Evolutionary conservation across 1,140 invertebrate genomes (phyloP).

Genomic region (Philopotamus ludificatus): DNA sequence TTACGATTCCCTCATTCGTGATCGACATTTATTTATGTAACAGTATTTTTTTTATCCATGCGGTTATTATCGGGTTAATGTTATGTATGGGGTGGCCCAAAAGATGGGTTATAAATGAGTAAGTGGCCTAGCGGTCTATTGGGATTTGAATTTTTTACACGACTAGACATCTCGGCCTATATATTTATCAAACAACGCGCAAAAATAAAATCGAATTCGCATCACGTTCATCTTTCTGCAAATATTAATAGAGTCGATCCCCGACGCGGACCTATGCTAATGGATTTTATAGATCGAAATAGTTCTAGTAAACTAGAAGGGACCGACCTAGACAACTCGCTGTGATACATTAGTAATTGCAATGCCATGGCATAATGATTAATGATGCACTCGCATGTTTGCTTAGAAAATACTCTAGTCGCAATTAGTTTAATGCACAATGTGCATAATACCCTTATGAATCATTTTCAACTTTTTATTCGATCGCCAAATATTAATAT

Average conservation of each 20-base stretch:
- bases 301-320: background rate
- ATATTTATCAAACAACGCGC: slow-evolving; percentile 33
- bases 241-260: too few relatives aligned
- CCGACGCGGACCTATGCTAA: background rate
- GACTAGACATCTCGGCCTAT: slow-evolving; percentile 30
- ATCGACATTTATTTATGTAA: too few relatives aligned
- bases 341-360: slow-evolving; percentile 27
- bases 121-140: slow-evolving; percentile 16
- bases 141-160: slow-evolving; percentile 38
- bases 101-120: slow-evolving; percentile 26
- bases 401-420: slow-evolving; percentile 20
- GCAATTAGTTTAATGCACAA: slow-evolving; percentile 34
- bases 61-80: too few relatives aligned
- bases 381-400: slow-evolving; percentile 29
- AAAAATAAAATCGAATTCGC: background rate
- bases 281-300: background rate
- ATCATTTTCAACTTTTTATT: slow-evolving; percentile 1
- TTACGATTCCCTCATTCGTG: too few relatives aligned
- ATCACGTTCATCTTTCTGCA: background rate
- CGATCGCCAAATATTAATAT: too few relatives aligned
- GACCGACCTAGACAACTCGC: slow-evolving; percentile 10
- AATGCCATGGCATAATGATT: slow-evolving; percentile 27
- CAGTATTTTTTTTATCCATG: background rate
- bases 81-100: slow-evolving; percentile 13
- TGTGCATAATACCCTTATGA: background rate